A percentile compares a stretch with the other conserved stretches of the same genome.
These are phyloP conservation scores for Stenopsyche tienmushanensis DNA, from an alignment of 1,140 invertebrate genomes.

Conservation along the genomic window DNA sequence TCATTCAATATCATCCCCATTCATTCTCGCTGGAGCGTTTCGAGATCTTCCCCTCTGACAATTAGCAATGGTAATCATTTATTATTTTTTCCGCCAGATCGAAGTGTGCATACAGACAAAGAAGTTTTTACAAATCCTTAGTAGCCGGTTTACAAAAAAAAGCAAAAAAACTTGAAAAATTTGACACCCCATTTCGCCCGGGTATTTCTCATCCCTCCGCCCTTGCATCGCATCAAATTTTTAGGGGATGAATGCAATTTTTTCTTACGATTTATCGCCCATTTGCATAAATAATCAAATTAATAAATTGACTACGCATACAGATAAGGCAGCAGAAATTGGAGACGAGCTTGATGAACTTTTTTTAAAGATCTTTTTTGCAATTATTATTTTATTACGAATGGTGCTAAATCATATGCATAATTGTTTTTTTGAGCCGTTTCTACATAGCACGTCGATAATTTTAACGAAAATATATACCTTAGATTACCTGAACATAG, in stretches of 20 bases:
- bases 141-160: conserved; percentile 16
- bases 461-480: no score
- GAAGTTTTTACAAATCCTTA: conserved; percentile 17
- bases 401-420: no score
- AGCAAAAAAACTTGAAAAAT: conserved; percentile 38
- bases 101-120: conserved; percentile 21
- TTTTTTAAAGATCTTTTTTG: no score
- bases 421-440: no score
- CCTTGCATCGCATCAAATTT: conserved; percentile 25
- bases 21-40: no score
- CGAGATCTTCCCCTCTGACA: conserved; percentile 26
- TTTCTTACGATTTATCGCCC: conserved; percentile 38
- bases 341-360: not conserved
- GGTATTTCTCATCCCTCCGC: conserved; percentile 19
- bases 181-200: conserved; percentile 29
- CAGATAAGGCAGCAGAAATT: conserved; percentile 1
- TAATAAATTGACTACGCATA: conserved; percentile 35
- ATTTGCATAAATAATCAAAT: conserved; percentile 42
- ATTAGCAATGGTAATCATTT: conserved; percentile 40
- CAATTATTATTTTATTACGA: no score
- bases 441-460: no score
- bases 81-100: conserved; percentile 31
- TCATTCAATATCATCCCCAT: no score
- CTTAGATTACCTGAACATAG: no score
- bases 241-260: conserved; percentile 32